These are phyloP conservation scores for Coracias cyanogaster DNA, from an alignment of 2,797 vertebrate genomes.

Conservation along the genomic window DNA sequence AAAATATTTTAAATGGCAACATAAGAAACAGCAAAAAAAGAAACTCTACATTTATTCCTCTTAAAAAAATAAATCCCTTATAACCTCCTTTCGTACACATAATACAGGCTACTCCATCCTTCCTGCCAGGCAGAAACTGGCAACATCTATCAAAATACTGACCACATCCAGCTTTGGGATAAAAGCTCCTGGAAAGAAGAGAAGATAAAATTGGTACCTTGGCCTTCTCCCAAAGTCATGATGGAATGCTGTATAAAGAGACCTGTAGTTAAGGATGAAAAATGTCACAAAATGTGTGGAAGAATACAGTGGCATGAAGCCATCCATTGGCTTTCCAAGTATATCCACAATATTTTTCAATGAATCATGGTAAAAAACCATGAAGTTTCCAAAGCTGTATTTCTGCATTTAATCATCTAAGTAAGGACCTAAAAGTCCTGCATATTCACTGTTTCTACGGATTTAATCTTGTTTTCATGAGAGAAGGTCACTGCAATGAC, in stretches of 20 bases:
- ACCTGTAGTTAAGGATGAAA: background rate
- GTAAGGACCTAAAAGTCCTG: background rate
- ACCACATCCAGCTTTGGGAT: background rate
- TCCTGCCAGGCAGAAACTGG: background rate
- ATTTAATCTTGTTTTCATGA: background rate
- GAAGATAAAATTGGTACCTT: background rate
- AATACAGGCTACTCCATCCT: background rate
- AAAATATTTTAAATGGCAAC: background rate
- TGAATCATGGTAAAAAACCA: background rate
- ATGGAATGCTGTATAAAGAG: background rate
- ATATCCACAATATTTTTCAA: background rate
- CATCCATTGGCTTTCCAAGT: background rate
- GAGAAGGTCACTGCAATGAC: background rate
- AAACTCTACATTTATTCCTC: background rate
- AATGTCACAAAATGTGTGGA: background rate
- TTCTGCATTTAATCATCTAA: background rate
- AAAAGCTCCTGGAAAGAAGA: background rate
- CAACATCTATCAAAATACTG: background rate
- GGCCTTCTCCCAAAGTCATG: background rate
- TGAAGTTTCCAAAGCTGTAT: background rate
- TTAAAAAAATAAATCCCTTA: background rate
- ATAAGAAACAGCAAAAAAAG: background rate
- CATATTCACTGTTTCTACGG: background rate
- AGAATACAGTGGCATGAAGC: background rate
- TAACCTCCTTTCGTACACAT: background rate